Evolutionary conservation across 2,113 vertebrate species (phyloP).

Genomic region (Embiotoca jacksoni): DNA sequence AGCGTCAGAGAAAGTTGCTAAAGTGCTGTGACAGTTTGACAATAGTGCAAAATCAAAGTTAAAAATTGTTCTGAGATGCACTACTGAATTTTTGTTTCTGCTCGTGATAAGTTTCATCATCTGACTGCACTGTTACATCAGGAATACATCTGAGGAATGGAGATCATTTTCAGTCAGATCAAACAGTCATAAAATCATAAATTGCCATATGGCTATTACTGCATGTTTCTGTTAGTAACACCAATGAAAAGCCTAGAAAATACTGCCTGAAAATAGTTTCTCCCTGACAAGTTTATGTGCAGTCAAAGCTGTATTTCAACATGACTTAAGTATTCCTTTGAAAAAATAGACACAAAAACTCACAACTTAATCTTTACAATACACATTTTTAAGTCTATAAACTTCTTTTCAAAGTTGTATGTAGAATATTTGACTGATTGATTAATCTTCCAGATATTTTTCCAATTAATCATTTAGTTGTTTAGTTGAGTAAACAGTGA

Average conservation of each 20-base stretch:
- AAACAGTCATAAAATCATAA: conserved; percentile 18
- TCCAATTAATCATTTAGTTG: not conserved
- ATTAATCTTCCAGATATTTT: not conserved
- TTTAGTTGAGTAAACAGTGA: not conserved
- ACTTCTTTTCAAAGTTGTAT: not conserved
- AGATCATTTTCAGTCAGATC: conserved; percentile 45
- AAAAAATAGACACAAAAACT: not conserved
- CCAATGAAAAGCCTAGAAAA: conserved; percentile 3
- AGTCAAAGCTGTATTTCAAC: not conserved
- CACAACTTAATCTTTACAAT: not conserved
- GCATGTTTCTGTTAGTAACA: conserved; percentile 25
- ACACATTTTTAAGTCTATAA: not conserved
- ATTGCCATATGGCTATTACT: conserved; percentile 28
- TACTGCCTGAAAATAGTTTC: not conserved
- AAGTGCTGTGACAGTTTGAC: conserved; percentile 24
- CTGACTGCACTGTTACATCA: conserved; percentile 50
- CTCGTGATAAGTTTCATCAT: conserved; percentile 48
- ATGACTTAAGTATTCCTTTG: conserved; percentile 4
- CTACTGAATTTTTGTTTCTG: conserved; percentile 20
- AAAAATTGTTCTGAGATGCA: not conserved
- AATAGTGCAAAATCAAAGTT: not conserved
- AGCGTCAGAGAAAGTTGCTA: not conserved
- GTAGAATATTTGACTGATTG: not conserved
- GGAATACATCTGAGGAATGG: conserved; percentile 46
- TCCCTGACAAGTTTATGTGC: not conserved